These are phyloP conservation scores for Indicator indicator DNA, from an alignment of 2,113 vertebrate genomes.

Conservation along the genomic window DNA sequence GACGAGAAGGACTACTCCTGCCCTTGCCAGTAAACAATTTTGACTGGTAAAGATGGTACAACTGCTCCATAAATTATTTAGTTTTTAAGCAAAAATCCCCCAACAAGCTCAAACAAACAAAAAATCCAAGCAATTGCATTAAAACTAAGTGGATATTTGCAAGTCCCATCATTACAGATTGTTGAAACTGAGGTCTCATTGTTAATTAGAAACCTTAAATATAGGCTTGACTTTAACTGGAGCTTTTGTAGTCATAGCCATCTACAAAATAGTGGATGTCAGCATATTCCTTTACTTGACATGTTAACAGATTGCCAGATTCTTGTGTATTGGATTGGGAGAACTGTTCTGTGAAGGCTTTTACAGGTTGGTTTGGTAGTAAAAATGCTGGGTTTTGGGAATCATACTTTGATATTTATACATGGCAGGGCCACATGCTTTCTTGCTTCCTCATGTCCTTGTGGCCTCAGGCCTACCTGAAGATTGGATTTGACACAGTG, in stretches of 20 bases:
- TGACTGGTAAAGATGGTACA: neutral
- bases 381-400: neutral
- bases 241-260: neutral
- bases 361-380: neutral
- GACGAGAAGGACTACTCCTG: neutral
- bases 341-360: neutral
- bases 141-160: neutral
- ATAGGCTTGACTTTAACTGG: neutral
- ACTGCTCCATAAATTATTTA: neutral
- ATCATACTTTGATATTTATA: neutral
- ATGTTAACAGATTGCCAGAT: neutral
- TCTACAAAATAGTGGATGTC: neutral
- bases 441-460: neutral
- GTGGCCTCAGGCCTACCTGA: neutral
- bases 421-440: neutral
- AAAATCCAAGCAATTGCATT: neutral
- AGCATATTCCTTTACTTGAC: neutral
- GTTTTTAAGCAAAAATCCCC: neutral
- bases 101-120: neutral
- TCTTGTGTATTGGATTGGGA: neutral
- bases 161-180: neutral
- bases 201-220: neutral
- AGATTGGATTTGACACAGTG: neutral
- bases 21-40: neutral
- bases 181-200: neutral